Percentiles rank a stretch among this genome's conserved stretches.
Evolutionary conservation across 2,113 vertebrate species (phyloP).

Genomic region (Eublepharis macularius): DNA sequence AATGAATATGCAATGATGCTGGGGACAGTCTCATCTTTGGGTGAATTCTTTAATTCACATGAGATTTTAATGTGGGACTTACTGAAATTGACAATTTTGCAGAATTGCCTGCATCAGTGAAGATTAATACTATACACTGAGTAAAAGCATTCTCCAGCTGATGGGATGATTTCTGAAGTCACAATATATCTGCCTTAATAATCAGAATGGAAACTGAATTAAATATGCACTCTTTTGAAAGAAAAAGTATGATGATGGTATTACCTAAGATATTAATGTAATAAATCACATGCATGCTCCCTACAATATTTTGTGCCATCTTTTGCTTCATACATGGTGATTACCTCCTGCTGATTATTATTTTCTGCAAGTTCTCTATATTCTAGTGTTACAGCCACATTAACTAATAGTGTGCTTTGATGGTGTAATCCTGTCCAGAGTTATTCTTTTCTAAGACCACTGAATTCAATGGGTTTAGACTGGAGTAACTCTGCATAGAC

Average conservation of each 20-base stretch:
- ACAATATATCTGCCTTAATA: background rate
- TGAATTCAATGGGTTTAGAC: too few species aligned
- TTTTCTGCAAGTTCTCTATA: too few species aligned
- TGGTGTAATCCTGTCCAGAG: too few species aligned
- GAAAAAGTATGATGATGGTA: background rate
- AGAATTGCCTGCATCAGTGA: background rate
- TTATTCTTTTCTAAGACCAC: too few species aligned
- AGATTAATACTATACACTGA: background rate
- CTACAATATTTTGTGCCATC: background rate
- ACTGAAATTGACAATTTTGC: background rate
- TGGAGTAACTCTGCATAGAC: too few species aligned
- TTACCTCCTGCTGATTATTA: too few species aligned
- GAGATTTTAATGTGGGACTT: background rate
- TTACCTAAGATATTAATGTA: background rate
- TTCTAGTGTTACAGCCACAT: too few species aligned
- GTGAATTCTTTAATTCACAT: background rate
- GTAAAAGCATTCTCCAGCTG: background rate
- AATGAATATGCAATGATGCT: background rate
- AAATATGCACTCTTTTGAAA: background rate
- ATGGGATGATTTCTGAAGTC: background rate
- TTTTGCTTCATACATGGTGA: too few species aligned
- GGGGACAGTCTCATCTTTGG: background rate
- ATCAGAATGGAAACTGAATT: background rate
- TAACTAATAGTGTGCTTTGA: too few species aligned
- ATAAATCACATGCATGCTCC: background rate